Evolutionary conservation across 2,888 invertebrate species (phyloP).

Genomic region (Steromphala cineraria): DNA sequence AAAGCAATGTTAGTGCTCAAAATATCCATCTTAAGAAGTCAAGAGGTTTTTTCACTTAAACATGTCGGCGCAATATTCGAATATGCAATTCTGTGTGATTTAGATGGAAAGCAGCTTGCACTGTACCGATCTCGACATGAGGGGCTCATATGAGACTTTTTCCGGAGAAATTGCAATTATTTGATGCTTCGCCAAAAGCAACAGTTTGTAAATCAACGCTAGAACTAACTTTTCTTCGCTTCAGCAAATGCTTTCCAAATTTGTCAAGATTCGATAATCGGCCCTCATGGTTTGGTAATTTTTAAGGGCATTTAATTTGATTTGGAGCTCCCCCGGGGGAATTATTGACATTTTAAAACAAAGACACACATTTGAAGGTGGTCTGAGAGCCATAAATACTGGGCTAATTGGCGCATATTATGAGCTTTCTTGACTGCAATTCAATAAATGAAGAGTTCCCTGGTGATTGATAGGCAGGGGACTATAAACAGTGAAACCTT

Average conservation of each 20-base stretch:
- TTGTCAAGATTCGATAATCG: conserved; percentile 11
- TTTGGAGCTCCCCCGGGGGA: background rate
- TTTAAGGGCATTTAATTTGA: background rate
- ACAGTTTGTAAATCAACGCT: background rate
- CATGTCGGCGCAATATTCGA: no score
- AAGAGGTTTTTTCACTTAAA: no score
- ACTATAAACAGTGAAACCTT: background rate
- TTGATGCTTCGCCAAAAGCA: background rate
- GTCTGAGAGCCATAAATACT: background rate
- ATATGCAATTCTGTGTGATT: no score
- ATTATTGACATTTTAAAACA: conserved; percentile 17
- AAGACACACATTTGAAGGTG: conserved; percentile 12
- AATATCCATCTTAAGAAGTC: no score
- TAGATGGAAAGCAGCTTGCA: no score
- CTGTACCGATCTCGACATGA: no score
- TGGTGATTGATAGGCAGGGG: background rate
- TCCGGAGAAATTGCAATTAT: no score
- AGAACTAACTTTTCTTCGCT: background rate
- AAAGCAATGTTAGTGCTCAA: no score
- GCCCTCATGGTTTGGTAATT: conserved; percentile 15
- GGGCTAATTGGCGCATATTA: conserved; percentile 3
- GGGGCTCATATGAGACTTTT: no score
- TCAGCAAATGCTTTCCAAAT: conserved; percentile 5
- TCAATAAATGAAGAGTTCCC: conserved; percentile 12
- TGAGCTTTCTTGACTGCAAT: conserved; percentile 14